Base-by-base conservation (phyloP, 2,888 invertebrate species). In the Synergus gifuensis region DNA sequence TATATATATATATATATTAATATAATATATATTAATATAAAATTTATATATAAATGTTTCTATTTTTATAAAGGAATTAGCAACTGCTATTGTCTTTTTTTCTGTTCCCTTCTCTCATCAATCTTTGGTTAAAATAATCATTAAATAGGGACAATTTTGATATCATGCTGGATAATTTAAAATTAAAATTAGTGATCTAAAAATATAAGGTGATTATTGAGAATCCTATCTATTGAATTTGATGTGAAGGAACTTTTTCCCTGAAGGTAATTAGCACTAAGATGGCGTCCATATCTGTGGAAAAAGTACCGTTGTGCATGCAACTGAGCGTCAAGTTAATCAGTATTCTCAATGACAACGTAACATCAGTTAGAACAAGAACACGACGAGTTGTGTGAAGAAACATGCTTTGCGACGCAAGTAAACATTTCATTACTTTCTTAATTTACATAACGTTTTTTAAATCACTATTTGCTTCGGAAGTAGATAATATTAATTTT, bases 391-490 rank as follows among this genome's bases (percentile, higher is more conserved):
- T 28, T 49, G 14, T 22, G 18, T 18, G 7, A 18, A n/a, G 16
- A 49, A 73, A 36, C 16, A 73, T 73, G 73, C 5, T n/a, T 66
- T 9, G 44, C n/a, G 18, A 9, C 4, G 54, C 54, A 36, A 36
- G 36, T 73, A 40, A 16, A 36, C 8, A 58, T 73, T 73, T 73
- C 7, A 11, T 73, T 0, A 49, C 28, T 36, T 54, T 36, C n/a
- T 12, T 73, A 4, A 9, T 73, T 1, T 54, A 1, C 2, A 36
- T 11, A 4, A 36, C 11, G 0, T 40, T 54, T 54, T 18, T 58
- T 0, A 73, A 58, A 58, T 76, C 79, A 44, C 64, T 77, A 69
- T 49, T 11, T 40, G n/a, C 63, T 58, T 80, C 76, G 11, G 78
- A 76, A 28, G 76, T 76, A 63, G 76, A 78, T 18, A 44, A 62